Evolutionary conservation across 2,113 vertebrate species (phyloP).

Genomic region (Catharus fuscescens): DNA sequence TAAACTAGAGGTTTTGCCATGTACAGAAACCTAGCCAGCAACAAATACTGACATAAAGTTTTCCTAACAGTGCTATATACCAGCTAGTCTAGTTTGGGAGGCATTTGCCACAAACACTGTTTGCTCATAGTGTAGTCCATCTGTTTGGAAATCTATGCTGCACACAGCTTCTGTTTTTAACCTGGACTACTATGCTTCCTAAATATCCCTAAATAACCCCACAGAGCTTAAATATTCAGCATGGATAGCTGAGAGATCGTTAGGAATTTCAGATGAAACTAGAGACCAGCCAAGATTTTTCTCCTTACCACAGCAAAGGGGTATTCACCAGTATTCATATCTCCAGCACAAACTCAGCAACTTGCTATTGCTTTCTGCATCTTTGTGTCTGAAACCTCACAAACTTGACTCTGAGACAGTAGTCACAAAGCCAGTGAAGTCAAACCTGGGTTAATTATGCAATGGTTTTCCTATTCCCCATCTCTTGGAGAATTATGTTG

Average conservation of each 20-base stretch:
- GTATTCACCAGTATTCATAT: neutral
- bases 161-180: neutral
- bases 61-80: neutral
- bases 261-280: neutral
- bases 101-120: neutral
- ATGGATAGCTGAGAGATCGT: neutral
- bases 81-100: neutral
- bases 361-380: neutral
- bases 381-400: neutral
- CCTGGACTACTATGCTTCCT: neutral
- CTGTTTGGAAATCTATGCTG: neutral
- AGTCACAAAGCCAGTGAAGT: neutral
- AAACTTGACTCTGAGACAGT: neutral
- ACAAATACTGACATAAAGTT: neutral
- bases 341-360: neutral
- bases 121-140: neutral
- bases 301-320: neutral
- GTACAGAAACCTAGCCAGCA: neutral
- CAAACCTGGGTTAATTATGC: neutral
- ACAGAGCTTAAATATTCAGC: neutral
- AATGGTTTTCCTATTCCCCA: neutral
- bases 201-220: neutral
- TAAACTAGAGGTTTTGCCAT: neutral
- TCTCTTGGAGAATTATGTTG: neutral
- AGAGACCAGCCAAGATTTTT: neutral